Percentiles rank a stretch among this genome's conserved stretches.
These are phyloP conservation scores for Campaea margaritaria DNA, from an alignment of 2,888 invertebrate genomes.

Conservation along the genomic window DNA sequence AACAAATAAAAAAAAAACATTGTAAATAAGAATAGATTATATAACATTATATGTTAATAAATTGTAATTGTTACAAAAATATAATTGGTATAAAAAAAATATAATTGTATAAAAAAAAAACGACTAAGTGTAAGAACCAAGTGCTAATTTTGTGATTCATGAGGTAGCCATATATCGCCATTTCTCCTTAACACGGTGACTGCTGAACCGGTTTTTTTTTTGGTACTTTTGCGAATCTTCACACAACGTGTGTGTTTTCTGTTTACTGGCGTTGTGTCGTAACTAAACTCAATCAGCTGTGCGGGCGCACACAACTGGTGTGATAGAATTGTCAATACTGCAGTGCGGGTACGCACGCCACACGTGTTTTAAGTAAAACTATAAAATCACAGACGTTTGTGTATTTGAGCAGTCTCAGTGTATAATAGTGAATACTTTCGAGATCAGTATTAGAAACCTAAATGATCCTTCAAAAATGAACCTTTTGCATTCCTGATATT, in stretches of 20 bases:
- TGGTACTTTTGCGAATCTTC: too few relatives aligned
- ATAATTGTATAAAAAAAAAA: slow-evolving; percentile 62
- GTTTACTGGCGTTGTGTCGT: too few relatives aligned
- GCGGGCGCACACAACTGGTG: too few relatives aligned
- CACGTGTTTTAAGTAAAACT: too few relatives aligned
- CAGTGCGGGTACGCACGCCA: too few relatives aligned
- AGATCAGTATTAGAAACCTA: slow-evolving; percentile 66
- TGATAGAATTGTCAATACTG: too few relatives aligned
- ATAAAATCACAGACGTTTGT: too few relatives aligned
- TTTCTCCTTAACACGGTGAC: slow-evolving; percentile 64
- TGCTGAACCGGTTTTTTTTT: too few relatives aligned
- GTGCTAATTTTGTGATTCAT: slow-evolving; percentile 80
- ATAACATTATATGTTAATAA: slow-evolving; percentile 72
- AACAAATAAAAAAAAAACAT: slow-evolving; percentile 59
- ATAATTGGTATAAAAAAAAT: slow-evolving; percentile 63
- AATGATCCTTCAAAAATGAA: slow-evolving; percentile 52
- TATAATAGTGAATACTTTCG: slow-evolving; percentile 49
- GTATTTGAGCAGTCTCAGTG: too few relatives aligned
- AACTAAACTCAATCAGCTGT: too few relatives aligned
- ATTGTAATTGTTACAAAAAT: slow-evolving; percentile 71
- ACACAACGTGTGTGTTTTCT: too few relatives aligned
- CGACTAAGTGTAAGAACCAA: slow-evolving; percentile 68
- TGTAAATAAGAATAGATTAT: slow-evolving; percentile 81
- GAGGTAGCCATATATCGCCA: slow-evolving; percentile 85
- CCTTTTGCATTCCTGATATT: slow-evolving; percentile 70